These are phyloP conservation scores for Polyommatus icarus DNA, from an alignment of 2,888 invertebrate genomes.

Conservation along the genomic window DNA sequence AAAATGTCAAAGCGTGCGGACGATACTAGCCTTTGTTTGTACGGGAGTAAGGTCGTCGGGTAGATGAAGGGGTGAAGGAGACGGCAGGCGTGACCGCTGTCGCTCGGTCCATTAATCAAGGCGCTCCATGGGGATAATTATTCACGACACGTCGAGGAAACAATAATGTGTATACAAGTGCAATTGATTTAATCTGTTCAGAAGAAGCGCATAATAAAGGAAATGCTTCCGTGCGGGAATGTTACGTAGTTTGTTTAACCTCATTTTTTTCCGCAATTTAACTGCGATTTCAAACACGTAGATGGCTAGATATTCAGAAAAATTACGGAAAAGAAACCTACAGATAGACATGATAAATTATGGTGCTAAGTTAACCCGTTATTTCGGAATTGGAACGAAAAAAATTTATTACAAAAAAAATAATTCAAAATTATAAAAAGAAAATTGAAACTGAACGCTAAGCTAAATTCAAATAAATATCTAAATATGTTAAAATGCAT, in stretches of 20 bases:
- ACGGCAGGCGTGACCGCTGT: slow-evolving; percentile 25
- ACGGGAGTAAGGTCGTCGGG: neutral
- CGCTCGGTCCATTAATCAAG: slow-evolving; percentile 36
- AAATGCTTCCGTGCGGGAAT: neutral
- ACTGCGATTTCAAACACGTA: neutral
- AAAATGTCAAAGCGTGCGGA: neutral
- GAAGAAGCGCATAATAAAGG: neutral
- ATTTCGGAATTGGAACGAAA: too few relatives aligned
- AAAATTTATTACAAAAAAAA: too few relatives aligned
- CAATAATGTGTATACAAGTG: slow-evolving; percentile 33
- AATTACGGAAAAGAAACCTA: too few relatives aligned
- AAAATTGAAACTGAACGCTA: too few relatives aligned
- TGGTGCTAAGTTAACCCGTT: too few relatives aligned
- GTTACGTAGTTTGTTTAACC: neutral
- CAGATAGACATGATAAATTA: too few relatives aligned
- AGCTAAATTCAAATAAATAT: too few relatives aligned
- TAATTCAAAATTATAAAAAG: too few relatives aligned
- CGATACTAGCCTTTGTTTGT: slow-evolving; percentile 6
- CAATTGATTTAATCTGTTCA: slow-evolving; percentile 33
- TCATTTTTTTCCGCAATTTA: neutral
- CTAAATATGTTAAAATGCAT: too few relatives aligned
- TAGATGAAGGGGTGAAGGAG: neutral
- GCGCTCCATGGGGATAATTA: slow-evolving; percentile 36
- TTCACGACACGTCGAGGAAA: slow-evolving; percentile 38
- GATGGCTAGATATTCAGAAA: neutral